phyloP scores from a whole-genome alignment of 2,888 invertebrate species.

The Cynaeus angustus region DNA sequence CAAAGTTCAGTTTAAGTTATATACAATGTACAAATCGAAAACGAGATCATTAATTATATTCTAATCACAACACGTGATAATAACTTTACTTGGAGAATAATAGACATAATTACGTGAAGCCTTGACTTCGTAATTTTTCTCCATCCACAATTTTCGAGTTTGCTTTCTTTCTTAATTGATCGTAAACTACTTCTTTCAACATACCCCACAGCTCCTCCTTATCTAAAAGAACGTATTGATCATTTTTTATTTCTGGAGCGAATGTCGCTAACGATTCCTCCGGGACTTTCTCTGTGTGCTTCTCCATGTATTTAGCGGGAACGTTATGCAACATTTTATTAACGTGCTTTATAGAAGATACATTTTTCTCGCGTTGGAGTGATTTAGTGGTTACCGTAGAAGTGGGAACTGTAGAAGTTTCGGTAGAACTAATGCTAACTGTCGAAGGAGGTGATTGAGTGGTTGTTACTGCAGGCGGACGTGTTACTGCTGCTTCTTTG shows the following conservation, averaged over 20 bases:
- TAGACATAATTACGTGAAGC: slow-evolving; percentile 55
- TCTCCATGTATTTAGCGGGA: slow-evolving; percentile 48
- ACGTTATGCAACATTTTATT: slow-evolving; percentile 62
- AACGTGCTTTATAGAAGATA: slow-evolving; percentile 58
- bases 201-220: slow-evolving; percentile 78
- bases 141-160: slow-evolving; percentile 54
- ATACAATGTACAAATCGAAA: slow-evolving; percentile 46
- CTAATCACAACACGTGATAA: slow-evolving; percentile 51
- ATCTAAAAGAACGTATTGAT: slow-evolving; percentile 75
- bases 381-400: slow-evolving; percentile 32
- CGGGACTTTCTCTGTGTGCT: slow-evolving; percentile 38
- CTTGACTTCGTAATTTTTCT: slow-evolving; percentile 56
- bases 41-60: slow-evolving; percentile 37
- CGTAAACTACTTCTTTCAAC: slow-evolving; percentile 74
- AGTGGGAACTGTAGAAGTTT: background rate
- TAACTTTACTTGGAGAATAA: slow-evolving; percentile 7
- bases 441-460: too few relatives aligned
- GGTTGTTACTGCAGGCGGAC: too few relatives aligned
- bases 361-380: slow-evolving; percentile 14
- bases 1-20: slow-evolving; percentile 40
- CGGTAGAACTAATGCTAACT: too few relatives aligned
- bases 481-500: too few relatives aligned
- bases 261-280: slow-evolving; percentile 59
- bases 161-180: slow-evolving; percentile 58
- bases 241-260: slow-evolving; percentile 70